A percentile compares a stretch with the other conserved stretches of the same genome.
Conservation (phyloP, 2,113 vertebrate genomes). For the Boulengeromyrus knoepffleri region DNA sequence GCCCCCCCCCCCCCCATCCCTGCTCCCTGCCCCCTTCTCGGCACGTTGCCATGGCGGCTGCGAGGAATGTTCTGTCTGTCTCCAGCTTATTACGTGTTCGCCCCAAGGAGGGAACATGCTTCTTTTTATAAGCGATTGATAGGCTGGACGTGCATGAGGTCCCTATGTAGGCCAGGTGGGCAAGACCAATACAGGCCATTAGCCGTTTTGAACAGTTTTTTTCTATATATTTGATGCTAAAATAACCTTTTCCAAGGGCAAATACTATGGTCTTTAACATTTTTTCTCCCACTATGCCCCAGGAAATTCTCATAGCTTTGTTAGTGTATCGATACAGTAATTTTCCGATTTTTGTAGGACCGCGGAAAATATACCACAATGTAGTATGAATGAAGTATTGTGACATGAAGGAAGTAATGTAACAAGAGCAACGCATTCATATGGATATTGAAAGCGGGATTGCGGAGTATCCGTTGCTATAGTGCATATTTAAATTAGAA, state of each 20-base stretch:
- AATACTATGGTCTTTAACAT: not conserved
- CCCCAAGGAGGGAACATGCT: constrained; percentile 21
- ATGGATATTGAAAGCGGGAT: not conserved
- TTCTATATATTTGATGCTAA: not conserved
- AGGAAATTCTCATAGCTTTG: not conserved
- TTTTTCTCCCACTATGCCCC: not conserved
- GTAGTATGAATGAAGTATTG: not conserved
- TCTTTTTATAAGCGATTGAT: constrained; percentile 11
- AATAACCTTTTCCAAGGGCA: not conserved
- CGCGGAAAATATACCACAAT: not conserved
- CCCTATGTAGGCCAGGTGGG: not conserved
- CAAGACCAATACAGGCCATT: not conserved
- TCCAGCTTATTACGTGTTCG: constrained; percentile 42
- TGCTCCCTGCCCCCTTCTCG: constrained; percentile 35
- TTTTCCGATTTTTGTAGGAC: not conserved
- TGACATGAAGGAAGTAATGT: not conserved
- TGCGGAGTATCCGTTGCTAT: not conserved
- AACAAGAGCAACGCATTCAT: not conserved
- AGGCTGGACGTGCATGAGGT: not conserved
- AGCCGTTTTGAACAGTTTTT: not conserved
- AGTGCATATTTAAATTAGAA: not conserved
- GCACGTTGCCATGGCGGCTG: constrained; percentile 63
- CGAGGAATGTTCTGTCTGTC: constrained; percentile 49
- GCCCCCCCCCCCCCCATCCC: not conserved
- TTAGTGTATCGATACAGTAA: not conserved